Conservation (phyloP, 2,888 invertebrate species). For the Graphium colonna region DNA sequence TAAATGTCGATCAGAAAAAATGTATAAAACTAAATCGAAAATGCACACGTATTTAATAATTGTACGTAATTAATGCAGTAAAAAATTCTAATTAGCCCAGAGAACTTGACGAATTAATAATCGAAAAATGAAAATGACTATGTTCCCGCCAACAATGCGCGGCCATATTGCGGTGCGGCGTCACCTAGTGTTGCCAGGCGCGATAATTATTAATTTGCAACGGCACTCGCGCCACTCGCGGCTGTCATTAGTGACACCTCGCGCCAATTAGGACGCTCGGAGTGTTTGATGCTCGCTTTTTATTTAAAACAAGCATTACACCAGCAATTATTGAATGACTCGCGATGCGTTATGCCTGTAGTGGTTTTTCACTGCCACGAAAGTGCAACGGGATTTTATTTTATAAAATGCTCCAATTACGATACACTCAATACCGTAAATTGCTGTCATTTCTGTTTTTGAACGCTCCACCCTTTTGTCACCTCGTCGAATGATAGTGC, state of each 20-base stretch:
- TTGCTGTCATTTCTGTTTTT: slow-evolving; percentile 19
- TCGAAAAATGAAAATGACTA: slow-evolving; percentile 52
- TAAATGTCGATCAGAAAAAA: no score
- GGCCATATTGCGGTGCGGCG: slow-evolving; percentile 64
- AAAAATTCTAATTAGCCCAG: not conserved
- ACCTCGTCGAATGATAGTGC: slow-evolving; percentile 4
- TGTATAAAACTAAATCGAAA: no score
- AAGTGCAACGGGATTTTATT: slow-evolving; percentile 42
- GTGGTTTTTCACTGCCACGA: slow-evolving; percentile 49
- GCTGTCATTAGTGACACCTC: slow-evolving; percentile 78
- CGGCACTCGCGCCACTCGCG: slow-evolving; percentile 55
- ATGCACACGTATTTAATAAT: slow-evolving; percentile 13
- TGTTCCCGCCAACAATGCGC: slow-evolving; percentile 61
- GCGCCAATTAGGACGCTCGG: slow-evolving; percentile 72
- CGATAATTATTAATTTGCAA: slow-evolving; percentile 78
- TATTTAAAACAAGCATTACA: slow-evolving; percentile 72
- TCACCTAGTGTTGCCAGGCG: slow-evolving; percentile 71
- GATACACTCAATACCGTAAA: slow-evolving; percentile 33
- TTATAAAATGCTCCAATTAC: slow-evolving; percentile 32
- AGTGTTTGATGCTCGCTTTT: slow-evolving; percentile 75
- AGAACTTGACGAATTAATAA: slow-evolving; percentile 35
- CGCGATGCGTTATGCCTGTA: slow-evolving; percentile 55
- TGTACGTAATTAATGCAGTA: slow-evolving; percentile 23
- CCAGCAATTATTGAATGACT: slow-evolving; percentile 73
- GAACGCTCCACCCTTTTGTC: slow-evolving; percentile 1